phyloP scores from a whole-genome alignment of 2,888 invertebrate species.

The Orchestes rusci region DNA sequence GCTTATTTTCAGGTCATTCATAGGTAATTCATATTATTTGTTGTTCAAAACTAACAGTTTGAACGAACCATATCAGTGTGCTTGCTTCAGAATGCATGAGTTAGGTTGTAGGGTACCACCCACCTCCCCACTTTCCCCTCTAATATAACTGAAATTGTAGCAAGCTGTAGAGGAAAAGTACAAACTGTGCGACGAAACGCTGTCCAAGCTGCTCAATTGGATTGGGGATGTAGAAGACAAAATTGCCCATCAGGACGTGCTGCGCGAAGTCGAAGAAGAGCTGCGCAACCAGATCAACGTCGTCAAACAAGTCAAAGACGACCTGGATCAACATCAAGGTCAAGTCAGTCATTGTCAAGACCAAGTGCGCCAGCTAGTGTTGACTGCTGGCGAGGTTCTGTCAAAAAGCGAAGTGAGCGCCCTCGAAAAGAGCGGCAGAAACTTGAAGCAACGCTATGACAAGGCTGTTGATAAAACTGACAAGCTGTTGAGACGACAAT shows the following conservation, averaged over 20 bases:
- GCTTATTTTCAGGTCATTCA: conserved; percentile 21
- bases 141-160: conserved; percentile 49
- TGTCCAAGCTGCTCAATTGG: conserved; percentile 81
- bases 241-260: conserved; percentile 77
- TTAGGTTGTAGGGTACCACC: conserved; percentile 40
- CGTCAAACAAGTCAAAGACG: conserved; percentile 85
- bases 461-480: conserved; percentile 74
- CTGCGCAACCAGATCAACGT: conserved; percentile 83
- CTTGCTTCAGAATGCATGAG: conserved; percentile 44
- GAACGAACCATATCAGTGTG: conserved; percentile 37
- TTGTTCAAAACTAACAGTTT: conserved; percentile 37
- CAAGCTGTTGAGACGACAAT: conserved; percentile 66
- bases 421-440: conserved; percentile 79
- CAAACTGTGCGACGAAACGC: conserved; percentile 80
- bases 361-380: conserved; percentile 82
- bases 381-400: conserved; percentile 82
- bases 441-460: conserved; percentile 75
- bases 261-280: conserved; percentile 80
- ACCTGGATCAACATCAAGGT: conserved; percentile 77
- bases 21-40: conserved; percentile 32
- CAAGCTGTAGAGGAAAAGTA: conserved; percentile 95
- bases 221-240: conserved; percentile 76
- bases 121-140: background rate
- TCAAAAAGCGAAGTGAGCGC: conserved; percentile 86
- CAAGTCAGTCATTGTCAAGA: conserved; percentile 81